These are phyloP conservation scores for Orientallactaga sibirica DNA, from an alignment of 2,797 vertebrate species.

Conservation along the genomic window DNA sequence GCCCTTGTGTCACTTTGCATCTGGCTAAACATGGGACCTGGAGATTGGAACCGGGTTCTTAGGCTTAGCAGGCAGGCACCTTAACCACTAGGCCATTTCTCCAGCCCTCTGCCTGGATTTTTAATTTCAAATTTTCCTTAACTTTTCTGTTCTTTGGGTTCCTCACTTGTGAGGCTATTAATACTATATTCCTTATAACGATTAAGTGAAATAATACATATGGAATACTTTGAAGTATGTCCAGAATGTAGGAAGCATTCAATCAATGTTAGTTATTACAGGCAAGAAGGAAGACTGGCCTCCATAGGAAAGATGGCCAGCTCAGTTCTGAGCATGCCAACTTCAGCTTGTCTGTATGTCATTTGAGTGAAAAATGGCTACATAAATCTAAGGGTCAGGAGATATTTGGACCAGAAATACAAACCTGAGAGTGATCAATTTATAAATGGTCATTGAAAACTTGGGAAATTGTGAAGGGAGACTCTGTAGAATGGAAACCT, in stretches of 20 bases:
- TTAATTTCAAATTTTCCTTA: slow-evolving; percentile 56
- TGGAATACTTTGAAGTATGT: slow-evolving; percentile 11
- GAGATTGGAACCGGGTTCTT: too few relatives aligned
- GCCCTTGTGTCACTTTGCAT: too few relatives aligned
- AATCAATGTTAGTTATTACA: slow-evolving; percentile 46
- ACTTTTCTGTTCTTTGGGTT: slow-evolving; percentile 37
- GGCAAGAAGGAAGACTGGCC: slow-evolving; percentile 4
- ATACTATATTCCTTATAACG: slow-evolving; percentile 43
- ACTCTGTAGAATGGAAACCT: slow-evolving; percentile 8
- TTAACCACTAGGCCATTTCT: too few relatives aligned
- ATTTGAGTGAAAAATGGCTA: slow-evolving; percentile 46
- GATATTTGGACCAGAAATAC: slow-evolving; percentile 53
- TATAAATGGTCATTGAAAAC: slow-evolving; percentile 42
- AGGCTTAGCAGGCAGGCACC: too few relatives aligned
- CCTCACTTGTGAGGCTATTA: slow-evolving; percentile 22
- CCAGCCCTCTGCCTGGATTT: background rate
- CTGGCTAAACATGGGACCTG: too few relatives aligned
- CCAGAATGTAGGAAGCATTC: slow-evolving; percentile 3
- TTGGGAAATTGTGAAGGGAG: slow-evolving; percentile 26
- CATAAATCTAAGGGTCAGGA: slow-evolving; percentile 2
- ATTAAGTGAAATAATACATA: slow-evolving; percentile 52
- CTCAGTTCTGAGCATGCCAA: slow-evolving; percentile 48
- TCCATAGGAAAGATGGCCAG: slow-evolving; percentile 6
- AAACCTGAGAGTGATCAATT: slow-evolving; percentile 31
- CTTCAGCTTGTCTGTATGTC: slow-evolving; percentile 41